phyloP scores from a whole-genome alignment of 2,797 vertebrate species.

The Neosilurus mollespiculum region DNA sequence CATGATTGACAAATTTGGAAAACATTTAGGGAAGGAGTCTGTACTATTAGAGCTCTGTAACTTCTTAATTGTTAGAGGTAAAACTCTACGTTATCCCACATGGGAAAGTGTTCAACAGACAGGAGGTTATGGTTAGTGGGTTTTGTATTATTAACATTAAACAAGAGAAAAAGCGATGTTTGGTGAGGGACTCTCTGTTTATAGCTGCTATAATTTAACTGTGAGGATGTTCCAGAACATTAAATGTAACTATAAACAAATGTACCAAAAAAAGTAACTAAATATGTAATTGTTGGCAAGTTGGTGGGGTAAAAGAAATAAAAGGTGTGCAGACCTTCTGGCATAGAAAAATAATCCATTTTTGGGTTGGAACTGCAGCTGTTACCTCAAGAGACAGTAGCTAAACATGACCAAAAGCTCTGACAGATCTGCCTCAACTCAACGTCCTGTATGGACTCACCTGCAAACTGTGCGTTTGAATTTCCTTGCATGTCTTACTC shows the following conservation, averaged over 20 bases:
- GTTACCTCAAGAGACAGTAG: neutral
- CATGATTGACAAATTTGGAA: too few species aligned
- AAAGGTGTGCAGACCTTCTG: neutral
- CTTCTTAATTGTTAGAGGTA: neutral
- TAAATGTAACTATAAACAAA: neutral
- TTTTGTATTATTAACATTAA: neutral
- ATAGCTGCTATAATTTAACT: neutral
- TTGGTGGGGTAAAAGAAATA: neutral
- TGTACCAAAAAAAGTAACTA: neutral
- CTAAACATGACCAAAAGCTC: neutral
- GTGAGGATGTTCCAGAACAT: neutral
- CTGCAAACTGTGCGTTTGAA: neutral
- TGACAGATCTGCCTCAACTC: neutral
- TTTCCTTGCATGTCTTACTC: slow-evolving; percentile 18
- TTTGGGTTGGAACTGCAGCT: neutral
- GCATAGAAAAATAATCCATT: neutral
- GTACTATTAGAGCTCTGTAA: neutral
- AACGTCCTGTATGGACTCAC: neutral
- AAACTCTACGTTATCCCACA: neutral
- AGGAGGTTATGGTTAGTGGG: neutral
- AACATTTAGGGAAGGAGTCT: neutral
- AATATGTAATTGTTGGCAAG: neutral
- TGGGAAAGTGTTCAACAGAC: neutral
- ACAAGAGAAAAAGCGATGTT: neutral
- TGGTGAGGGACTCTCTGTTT: neutral